A percentile compares a stretch with the other conserved stretches of the same genome.
phyloP scores from a whole-genome alignment of 2,888 invertebrate species.

The Ophonus ardosiacus region DNA sequence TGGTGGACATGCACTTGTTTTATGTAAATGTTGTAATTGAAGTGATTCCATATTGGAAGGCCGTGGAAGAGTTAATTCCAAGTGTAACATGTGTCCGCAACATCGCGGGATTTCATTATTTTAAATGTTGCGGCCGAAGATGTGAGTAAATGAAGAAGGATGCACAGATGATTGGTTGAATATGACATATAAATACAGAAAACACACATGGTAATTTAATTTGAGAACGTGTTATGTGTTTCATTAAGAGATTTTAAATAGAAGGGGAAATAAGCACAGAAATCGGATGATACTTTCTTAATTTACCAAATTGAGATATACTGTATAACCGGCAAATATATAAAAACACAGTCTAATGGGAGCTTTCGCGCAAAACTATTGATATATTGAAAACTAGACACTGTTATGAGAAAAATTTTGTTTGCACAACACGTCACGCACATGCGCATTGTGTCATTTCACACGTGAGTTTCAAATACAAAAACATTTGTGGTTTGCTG shows the following conservation, averaged over 20 bases:
- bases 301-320: no score
- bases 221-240: background rate
- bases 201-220: background rate
- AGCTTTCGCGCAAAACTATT: no score
- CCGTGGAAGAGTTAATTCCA: slow-evolving; percentile 14
- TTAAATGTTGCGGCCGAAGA: slow-evolving; percentile 47
- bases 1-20: slow-evolving; percentile 43
- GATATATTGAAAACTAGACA: no score
- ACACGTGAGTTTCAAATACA: no score
- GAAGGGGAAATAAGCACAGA: background rate
- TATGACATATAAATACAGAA: background rate
- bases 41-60: slow-evolving; percentile 4
- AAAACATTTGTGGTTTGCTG: no score
- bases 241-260: background rate
- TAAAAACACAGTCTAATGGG: no score
- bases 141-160: background rate
- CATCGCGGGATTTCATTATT: slow-evolving; percentile 30
- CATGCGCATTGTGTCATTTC: no score
- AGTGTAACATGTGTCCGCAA: slow-evolving; percentile 46
- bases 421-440: no score
- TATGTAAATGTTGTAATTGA: slow-evolving; percentile 54
- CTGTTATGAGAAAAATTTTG: no score
- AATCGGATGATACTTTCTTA: no score
- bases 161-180: background rate
- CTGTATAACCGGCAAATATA: no score